These are phyloP conservation scores for Gracilinanus agilis DNA, from an alignment of 2,113 vertebrate genomes.

Conservation along the genomic window DNA sequence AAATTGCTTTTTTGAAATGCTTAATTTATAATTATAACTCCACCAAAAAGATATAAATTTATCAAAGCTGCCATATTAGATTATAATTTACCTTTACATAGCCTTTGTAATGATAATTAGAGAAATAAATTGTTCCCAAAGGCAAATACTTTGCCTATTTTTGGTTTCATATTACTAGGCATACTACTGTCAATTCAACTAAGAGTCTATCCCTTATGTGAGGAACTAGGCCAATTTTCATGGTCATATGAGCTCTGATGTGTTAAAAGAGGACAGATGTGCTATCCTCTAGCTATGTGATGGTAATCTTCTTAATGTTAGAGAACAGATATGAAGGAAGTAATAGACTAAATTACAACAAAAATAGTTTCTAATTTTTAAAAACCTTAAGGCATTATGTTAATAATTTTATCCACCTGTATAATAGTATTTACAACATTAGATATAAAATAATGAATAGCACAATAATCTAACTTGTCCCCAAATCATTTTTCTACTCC, in stretches of 20 bases:
- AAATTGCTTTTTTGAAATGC: neutral
- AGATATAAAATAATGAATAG: neutral
- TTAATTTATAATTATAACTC: neutral
- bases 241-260: neutral
- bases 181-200: neutral
- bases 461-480: neutral
- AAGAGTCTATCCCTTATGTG: neutral
- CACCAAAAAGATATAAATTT: neutral
- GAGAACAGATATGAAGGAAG: neutral
- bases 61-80: neutral
- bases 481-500: neutral
- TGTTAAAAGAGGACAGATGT: neutral
- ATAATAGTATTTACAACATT: neutral
- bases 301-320: neutral
- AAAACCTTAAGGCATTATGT: neutral
- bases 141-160: neutral
- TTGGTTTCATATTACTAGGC: neutral
- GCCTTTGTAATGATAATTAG: neutral
- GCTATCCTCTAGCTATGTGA: neutral
- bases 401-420: neutral
- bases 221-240: neutral
- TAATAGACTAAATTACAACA: neutral
- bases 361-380: neutral
- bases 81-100: neutral
- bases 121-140: neutral